Conservation (phyloP, 53 echinoderm and acorn worm genomes). For the Holothuria scabra region DNA sequence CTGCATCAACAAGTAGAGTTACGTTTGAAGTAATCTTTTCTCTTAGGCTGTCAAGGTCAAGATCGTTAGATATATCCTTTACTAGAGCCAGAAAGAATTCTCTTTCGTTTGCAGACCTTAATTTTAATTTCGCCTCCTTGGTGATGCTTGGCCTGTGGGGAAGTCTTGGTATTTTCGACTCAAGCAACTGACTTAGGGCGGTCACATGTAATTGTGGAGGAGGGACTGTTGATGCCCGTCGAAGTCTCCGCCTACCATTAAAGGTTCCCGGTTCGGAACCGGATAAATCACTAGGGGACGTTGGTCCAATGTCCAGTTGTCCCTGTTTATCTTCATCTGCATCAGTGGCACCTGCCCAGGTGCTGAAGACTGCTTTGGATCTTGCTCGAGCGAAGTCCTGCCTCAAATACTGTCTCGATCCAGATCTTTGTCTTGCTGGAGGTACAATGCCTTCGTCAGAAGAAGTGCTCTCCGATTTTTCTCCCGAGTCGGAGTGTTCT, state of each 20-base stretch:
- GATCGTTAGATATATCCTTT: slow-evolving; percentile 97
- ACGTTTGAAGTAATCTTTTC: slow-evolving; percentile 87
- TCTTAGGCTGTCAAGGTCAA: slow-evolving; percentile 81
- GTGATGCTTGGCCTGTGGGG: slow-evolving; percentile 89
- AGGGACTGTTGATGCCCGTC: slow-evolving; percentile 94
- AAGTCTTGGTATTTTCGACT: slow-evolving; percentile 74
- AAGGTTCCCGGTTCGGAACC: slow-evolving; percentile 42
- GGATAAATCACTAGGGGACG: slow-evolving; percentile 68
- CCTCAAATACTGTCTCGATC: slow-evolving; percentile 91
- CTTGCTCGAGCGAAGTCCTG: slow-evolving; percentile 95
- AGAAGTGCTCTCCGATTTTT: slow-evolving; percentile 68
- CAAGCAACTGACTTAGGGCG: slow-evolving; percentile 83
- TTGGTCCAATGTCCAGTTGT: slow-evolving; percentile 73
- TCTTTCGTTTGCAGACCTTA: slow-evolving; percentile 88
- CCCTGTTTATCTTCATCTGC: slow-evolving; percentile 30
- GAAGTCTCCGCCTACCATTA: slow-evolving; percentile 77
- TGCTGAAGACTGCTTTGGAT: slow-evolving; percentile 90
- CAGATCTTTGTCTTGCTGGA: slow-evolving; percentile 84
- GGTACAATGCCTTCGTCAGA: slow-evolving; percentile 67
- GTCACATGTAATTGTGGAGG: slow-evolving; percentile 78
- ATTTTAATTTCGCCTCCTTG: slow-evolving; percentile 83
- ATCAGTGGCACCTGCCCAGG: slow-evolving; percentile 77
- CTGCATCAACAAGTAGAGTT: slow-evolving; percentile 80
- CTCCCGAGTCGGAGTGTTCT: slow-evolving; percentile 52
- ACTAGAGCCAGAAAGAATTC: slow-evolving; percentile 94